Base-by-base conservation (phyloP, 2,888 invertebrate genomes). In the Drosophila stalkeri region DNA sequence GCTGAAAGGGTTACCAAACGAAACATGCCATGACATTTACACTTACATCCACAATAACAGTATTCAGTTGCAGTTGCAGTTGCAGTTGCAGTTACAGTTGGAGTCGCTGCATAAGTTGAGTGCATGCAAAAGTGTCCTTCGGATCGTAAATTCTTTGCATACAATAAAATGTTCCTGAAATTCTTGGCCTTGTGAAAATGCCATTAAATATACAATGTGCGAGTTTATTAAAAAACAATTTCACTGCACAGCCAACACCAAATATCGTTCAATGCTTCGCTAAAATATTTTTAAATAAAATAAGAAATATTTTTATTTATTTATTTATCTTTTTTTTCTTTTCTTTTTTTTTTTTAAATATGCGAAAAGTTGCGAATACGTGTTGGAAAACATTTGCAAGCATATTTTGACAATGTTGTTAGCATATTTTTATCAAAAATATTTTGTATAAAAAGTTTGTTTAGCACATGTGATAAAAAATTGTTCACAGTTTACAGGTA, bases 1-100 rank as follows among this genome's bases (percentile, higher is more conserved):
- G 84, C 71, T 49, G 68, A 70, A 60, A 82, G 72, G 74, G 64
- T 76, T 78, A 69, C 84, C 14, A 73, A 60, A 57, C 73, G 64
- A 83, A 66, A 66, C 66, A 61, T 65, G 47, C 64, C 74, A 8
- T 63, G 59, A 27, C 67, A 64, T 47, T 64, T 54, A 54, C 74
- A 35, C 56, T 61, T 41, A 11, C 63, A 57, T 18, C 18, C 11
- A 46, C 76, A 61, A 43, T 61, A 56, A 33, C 39, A 33, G 59
- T 33, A 65, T 65, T 14, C 61, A 39, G 59, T 54, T 51, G 49
- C 49, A 18, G 49, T n/a, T 4, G 16, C 47, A 7, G 16, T 47
- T 46, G 46, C 27, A 1, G 3, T 3, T 27, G 52, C 75, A 0
- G 5, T 27, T 27, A 6, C 27, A 41, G 23, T 39, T 31, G 46